These are phyloP conservation scores for Chaetodon auriga DNA, from an alignment of 2,113 vertebrate genomes.

Conservation along the genomic window DNA sequence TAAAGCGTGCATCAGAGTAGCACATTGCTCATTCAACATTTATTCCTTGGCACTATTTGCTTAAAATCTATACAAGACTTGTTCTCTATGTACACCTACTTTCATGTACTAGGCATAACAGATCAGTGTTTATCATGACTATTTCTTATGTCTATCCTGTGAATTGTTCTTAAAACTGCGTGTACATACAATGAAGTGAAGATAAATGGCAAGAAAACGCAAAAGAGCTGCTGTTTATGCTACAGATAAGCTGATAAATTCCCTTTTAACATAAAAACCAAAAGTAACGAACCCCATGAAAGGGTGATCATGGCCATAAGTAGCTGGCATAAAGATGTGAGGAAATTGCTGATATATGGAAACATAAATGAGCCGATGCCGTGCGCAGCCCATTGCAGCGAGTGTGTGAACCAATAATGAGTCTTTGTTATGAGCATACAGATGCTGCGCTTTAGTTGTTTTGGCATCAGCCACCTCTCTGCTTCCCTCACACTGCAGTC, in stretches of 20 bases:
- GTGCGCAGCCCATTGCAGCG: constrained; percentile 3
- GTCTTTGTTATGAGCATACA: constrained; percentile 55
- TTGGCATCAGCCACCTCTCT: constrained; percentile 48
- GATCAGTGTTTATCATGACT: neutral
- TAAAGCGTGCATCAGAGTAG: neutral
- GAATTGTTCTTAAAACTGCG: too few relatives aligned
- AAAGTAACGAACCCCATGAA: neutral
- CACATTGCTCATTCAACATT: too few relatives aligned
- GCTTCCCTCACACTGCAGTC: constrained; percentile 48
- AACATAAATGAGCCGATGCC: neutral
- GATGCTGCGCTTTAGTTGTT: constrained; percentile 59
- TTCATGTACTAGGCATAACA: neutral
- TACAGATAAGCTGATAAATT: neutral
- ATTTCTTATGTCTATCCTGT: too few relatives aligned
- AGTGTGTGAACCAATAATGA: constrained; percentile 31
- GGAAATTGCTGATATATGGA: constrained; percentile 1
- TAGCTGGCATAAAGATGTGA: neutral
- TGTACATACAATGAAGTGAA: neutral
- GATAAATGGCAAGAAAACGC: neutral
- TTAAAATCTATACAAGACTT: too few relatives aligned
- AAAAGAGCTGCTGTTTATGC: neutral
- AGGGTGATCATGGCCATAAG: neutral
- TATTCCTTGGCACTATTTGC: too few relatives aligned
- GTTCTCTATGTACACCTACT: neutral
- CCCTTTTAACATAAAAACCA: neutral